Conservation (phyloP, 2,797 vertebrate genomes). For the Lutjanus campechanus region DNA sequence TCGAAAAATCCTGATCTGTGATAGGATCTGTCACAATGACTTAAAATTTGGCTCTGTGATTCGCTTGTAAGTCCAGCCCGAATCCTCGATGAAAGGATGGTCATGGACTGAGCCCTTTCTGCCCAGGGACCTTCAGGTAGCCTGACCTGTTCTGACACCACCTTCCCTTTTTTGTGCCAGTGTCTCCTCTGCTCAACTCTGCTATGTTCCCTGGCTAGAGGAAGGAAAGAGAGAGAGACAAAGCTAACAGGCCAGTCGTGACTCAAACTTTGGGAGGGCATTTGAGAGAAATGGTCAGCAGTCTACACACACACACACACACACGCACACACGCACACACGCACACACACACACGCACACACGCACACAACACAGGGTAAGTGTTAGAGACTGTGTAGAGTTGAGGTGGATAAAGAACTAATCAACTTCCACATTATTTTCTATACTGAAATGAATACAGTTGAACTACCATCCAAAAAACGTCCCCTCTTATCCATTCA, state of each 20-base stretch:
- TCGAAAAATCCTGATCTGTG: background rate
- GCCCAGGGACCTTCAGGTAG: conserved; percentile 61
- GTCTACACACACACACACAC: background rate
- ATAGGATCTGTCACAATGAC: conserved; percentile 8
- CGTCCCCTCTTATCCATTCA: background rate
- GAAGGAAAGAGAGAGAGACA: conserved; percentile 7
- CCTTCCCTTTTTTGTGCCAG: conserved; percentile 34
- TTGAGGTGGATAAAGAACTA: background rate
- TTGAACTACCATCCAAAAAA: background rate
- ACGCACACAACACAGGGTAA: background rate
- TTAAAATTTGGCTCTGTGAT: conserved; percentile 7
- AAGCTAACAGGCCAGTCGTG: conserved; percentile 35
- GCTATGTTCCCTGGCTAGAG: conserved; percentile 40
- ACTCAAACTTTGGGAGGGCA: conserved; percentile 48
- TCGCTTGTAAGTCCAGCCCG: conserved; percentile 68
- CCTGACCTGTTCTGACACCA: conserved; percentile 69
- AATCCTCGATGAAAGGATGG: conserved; percentile 73
- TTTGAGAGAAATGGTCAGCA: conserved; percentile 35
- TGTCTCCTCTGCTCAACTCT: conserved; percentile 55
- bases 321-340: background rate
- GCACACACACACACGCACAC: background rate
- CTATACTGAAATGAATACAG: background rate
- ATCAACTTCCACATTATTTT: background rate
- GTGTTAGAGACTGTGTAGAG: background rate
- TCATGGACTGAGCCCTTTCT: conserved; percentile 65